Evolutionary conservation across 2,113 vertebrate genomes (phyloP), one percentile per base, ranked within the genome.

Genomic region (Heptranchias perlo): DNA sequence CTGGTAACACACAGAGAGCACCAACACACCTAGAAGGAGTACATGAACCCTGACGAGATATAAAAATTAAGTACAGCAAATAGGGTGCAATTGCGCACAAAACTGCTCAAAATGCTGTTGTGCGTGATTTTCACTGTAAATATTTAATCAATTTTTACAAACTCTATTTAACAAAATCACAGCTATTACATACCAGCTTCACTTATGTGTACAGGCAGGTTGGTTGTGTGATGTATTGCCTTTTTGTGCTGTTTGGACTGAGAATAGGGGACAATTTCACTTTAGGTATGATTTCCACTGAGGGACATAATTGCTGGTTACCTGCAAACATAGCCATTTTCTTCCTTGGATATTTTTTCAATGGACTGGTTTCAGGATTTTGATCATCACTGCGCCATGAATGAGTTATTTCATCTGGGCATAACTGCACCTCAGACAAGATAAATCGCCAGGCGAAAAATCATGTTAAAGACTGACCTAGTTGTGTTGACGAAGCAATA

Each of bases 391-490:
- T 92, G 54, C n/a, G 87, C n/a, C 31, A 21, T 92, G 54, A 92
- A 92, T 61, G n/a, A 92, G 54, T 92, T 92, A 92, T 61, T 92
- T 61, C 52, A 92, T 92, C 87, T 92, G 87, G 31, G 87, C 54
- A 14, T 39, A 54, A 16, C n/a, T 61, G 87, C 87, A 61, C 58
- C 89, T 39, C 54, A 62, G 89, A 21, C 89, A 93, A 64, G 58
- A 44, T 62, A 62, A 4, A 92, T 61, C 1, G 54, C 0, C 54
- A 54, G 31, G 28, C 54, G 54, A 92, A 91, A 61, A 58, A 23
- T 39, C 58, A 93, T 93, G 58, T 39, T 25, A 23, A 3, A n/a
- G 18, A 61, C 64, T 11, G 21, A 93, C 89, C 89, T 39, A 3
- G 89, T 64, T 35, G 0, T 58, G 31, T 58, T 61, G 87, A 92